Percentiles rank a stretch among this genome's conserved stretches.
These are phyloP conservation scores for Adelphocoris suturalis DNA, from an alignment of 2,888 invertebrate genomes.

Conservation along the genomic window DNA sequence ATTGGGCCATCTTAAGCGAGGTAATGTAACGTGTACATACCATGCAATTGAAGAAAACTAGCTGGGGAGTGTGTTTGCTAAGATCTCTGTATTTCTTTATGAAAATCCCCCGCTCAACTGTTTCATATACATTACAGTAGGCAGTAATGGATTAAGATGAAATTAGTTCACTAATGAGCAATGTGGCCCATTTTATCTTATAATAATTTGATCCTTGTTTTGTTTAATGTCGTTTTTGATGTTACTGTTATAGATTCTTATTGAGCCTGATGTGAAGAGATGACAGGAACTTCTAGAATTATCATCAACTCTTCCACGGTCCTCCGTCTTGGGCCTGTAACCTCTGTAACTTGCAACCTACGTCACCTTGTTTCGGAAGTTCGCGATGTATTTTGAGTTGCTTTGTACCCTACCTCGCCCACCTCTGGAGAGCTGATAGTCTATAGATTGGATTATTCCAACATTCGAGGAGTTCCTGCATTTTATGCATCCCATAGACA, in stretches of 20 bases:
- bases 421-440: neutral
- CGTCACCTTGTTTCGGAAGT: neutral
- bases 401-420: neutral
- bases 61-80: too few relatives aligned
- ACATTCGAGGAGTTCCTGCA: neutral
- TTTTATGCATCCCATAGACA: neutral
- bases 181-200: too few relatives aligned
- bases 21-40: constrained; percentile 80
- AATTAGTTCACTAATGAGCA: too few relatives aligned
- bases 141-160: too few relatives aligned
- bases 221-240: too few relatives aligned
- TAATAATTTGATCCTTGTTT: too few relatives aligned
- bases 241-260: constrained; percentile 54
- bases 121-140: too few relatives aligned
- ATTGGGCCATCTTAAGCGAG: constrained; percentile 96
- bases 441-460: neutral
- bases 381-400: neutral
- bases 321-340: constrained; percentile 62
- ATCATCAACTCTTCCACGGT: constrained; percentile 51
- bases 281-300: constrained; percentile 58
- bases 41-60: too few relatives aligned
- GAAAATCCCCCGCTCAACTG: too few relatives aligned
- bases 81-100: too few relatives aligned
- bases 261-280: constrained; percentile 61
- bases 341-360: constrained; percentile 18